Base-by-base conservation (phyloP, 53 echinoderm and acorn worm genomes). In the Antedon mediterranea region DNA sequence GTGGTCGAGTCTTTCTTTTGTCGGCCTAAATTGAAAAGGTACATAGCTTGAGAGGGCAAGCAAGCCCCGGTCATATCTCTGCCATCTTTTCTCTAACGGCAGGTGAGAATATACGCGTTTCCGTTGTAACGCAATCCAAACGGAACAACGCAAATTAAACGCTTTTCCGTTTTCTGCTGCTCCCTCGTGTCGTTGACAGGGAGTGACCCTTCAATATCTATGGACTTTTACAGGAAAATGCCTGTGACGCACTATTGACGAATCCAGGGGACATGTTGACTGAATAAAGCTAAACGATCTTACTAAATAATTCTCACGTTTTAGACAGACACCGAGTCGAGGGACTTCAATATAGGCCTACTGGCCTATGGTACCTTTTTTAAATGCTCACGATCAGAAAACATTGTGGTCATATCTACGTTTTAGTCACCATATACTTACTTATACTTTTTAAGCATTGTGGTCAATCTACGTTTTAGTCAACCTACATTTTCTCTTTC, bases 141-240 rank as follows among this genome's bases (percentile, higher is more conserved):
- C 57, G 57, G 57, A 57, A 57, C 57, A 57, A 57, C 57, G 57
- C 57, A 26, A 57, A 57, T 57, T 57, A 57, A 26, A 57, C 57
- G 1, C 14, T 57, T 57, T 57, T 23, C 57, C 57, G 57, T 57
- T 57, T 57, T 57, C 20, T 57, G 57, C 57, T 57, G 57, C 57
- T 57, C 57, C 57, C 57, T 57, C 57, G 57, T 57, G 57, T 57
- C 57, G 57, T 57, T 57, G 57, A 57, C 57, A 57, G 57, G 57
- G 57, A 57, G 57, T 57, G 57, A 57, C 57, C 57, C 57, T 57
- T 57, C 20, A 6, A 23, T 18, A 57, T 3, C 57, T 57, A 57
- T 26, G 13, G 41, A 15, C 7, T 23, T 18, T 8, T 23, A 57
- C 57, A 57, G 57, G 57, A 57, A 57, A 57, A 57, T 6, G 37